These are phyloP conservation scores for Psophia crepitans DNA, from an alignment of 2,113 vertebrate genomes.

Conservation along the genomic window DNA sequence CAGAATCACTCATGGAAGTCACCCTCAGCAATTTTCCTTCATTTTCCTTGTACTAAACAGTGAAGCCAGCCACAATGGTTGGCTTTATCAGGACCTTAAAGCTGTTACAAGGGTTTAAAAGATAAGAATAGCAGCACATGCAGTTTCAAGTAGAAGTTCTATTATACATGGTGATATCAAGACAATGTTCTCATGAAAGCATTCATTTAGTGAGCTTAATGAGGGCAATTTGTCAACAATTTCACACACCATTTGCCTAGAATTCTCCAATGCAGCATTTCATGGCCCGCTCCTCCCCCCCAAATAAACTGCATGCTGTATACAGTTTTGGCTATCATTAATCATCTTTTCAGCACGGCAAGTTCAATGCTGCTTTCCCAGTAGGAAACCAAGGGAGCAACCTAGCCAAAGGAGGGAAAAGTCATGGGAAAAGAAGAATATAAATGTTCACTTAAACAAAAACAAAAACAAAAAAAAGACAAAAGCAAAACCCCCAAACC, in stretches of 20 bases:
- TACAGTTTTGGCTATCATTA: conserved; percentile 70
- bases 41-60: not conserved
- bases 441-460: conserved; percentile 2
- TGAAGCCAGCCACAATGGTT: conserved; percentile 16
- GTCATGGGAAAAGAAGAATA: conserved; percentile 50
- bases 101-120: conserved; percentile 35
- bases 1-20: not conserved
- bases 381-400: conserved; percentile 42
- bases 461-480: not conserved
- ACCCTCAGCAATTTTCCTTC: not conserved
- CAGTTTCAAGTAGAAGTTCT: conserved; percentile 28
- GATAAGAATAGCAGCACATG: conserved; percentile 40
- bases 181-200: conserved; percentile 54
- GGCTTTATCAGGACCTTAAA: conserved; percentile 7
- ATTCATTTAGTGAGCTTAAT: conserved; percentile 73
- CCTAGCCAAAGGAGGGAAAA: conserved; percentile 36
- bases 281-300: conserved; percentile 41
- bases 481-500: not conserved
- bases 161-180: conserved; percentile 37
- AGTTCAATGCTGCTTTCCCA: conserved; percentile 62
- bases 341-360: conserved; percentile 71
- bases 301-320: conserved; percentile 65
- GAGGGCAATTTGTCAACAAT: conserved; percentile 82
- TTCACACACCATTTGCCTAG: conserved; percentile 79
- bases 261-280: conserved; percentile 64